These are phyloP conservation scores for Coendou prehensilis DNA, from an alignment of 2,797 vertebrate species.

Conservation along the genomic window DNA sequence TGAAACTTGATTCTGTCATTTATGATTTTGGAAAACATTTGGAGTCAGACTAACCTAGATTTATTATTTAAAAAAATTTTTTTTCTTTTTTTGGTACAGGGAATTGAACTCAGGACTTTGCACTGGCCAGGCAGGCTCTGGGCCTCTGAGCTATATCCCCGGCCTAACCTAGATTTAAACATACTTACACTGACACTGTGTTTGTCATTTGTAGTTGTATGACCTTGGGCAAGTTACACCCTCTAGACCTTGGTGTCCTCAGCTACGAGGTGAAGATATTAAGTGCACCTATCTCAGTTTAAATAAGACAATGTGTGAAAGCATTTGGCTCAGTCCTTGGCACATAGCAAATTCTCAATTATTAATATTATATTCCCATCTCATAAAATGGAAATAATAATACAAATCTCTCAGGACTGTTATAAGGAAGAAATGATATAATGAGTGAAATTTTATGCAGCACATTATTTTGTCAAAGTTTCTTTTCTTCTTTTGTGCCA, in stretches of 20 bases:
- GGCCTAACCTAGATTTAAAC: background rate
- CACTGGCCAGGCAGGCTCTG: too few relatives aligned
- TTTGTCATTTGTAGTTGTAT: background rate
- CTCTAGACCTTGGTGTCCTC: background rate
- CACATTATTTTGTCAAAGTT: background rate
- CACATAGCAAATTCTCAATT: background rate
- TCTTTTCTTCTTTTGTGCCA: constrained; percentile 23
- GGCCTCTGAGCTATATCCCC: too few relatives aligned
- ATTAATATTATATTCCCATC: background rate
- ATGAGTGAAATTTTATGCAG: constrained; percentile 5
- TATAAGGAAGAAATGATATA: constrained; percentile 34
- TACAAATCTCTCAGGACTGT: background rate
- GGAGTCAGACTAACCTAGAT: background rate
- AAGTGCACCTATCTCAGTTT: background rate
- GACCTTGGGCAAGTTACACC: background rate
- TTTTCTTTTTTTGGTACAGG: too few relatives aligned
- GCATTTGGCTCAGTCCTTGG: background rate
- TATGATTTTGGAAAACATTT: background rate
- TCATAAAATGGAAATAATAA: constrained; percentile 39
- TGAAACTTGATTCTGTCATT: background rate
- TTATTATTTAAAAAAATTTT: background rate
- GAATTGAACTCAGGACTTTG: too few relatives aligned
- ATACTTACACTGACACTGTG: background rate
- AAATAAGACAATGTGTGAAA: background rate
- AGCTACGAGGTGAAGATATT: background rate